A percentile compares a stretch with the other conserved stretches of the same genome.
Conservation (phyloP, 2,797 vertebrate genomes). For the Schizopygopsis malacanthus region DNA sequence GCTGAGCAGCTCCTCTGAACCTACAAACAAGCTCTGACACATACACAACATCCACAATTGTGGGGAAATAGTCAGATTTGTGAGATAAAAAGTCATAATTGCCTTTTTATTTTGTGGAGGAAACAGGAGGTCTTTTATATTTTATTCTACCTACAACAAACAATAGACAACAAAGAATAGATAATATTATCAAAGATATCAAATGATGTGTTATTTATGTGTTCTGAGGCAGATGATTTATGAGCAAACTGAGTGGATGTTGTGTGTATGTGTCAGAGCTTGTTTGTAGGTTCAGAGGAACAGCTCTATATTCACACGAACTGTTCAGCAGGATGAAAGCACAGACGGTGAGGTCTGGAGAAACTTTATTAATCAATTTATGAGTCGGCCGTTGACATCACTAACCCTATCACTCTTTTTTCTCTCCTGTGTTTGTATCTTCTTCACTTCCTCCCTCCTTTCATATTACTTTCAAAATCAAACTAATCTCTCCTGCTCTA, state of each 20-base stretch:
- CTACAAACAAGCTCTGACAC: constrained; percentile 57
- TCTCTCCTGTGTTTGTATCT: constrained; percentile 6
- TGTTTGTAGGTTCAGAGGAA: constrained; percentile 59
- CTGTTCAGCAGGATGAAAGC: constrained; percentile 69
- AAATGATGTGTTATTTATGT: not conserved
- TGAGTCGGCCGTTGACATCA: constrained; percentile 69
- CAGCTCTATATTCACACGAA: constrained; percentile 68
- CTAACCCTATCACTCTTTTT: constrained; percentile 56
- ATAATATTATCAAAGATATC: not conserved
- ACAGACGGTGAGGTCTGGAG: constrained; percentile 67
- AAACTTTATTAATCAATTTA: constrained; percentile 76
- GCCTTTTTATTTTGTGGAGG: not conserved
- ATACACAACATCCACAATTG: not conserved
- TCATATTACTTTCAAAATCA: not conserved
- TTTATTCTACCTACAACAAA: not conserved
- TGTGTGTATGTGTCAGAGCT: constrained; percentile 51
- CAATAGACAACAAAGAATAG: not conserved
- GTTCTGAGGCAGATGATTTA: not conserved
- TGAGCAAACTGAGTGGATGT: constrained; percentile 13
- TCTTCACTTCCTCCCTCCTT: not conserved
- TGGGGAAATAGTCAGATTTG: not conserved
- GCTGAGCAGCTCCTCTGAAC: constrained; percentile 64
- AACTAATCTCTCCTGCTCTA: not conserved
- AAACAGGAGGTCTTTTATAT: not conserved
- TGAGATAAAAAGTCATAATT: not conserved